phyloP scores from a whole-genome alignment of 2,888 invertebrate species.

The Lomographa bimaculata region DNA sequence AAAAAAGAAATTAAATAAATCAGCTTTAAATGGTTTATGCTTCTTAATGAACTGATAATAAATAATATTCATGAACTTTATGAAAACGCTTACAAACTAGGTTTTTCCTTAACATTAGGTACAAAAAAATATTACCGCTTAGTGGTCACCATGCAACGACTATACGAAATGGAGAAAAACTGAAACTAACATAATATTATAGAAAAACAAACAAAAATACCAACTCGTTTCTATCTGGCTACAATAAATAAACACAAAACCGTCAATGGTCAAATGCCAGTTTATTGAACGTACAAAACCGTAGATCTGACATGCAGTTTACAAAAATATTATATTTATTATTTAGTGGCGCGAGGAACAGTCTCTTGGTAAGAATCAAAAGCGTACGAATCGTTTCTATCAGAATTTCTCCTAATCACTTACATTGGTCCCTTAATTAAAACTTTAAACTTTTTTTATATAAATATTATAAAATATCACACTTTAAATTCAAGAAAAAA shows the following conservation, averaged over 20 bases:
- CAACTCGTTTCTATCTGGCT: conserved; percentile 52
- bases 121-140: conserved; percentile 80
- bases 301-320: conserved; percentile 57
- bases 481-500: conserved; percentile 80
- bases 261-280: conserved; percentile 59
- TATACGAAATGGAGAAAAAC: conserved; percentile 70
- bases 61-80: conserved; percentile 81
- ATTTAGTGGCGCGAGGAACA: conserved; percentile 61
- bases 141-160: conserved; percentile 75
- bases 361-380: conserved; percentile 68
- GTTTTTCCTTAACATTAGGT: conserved; percentile 74
- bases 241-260: conserved; percentile 72
- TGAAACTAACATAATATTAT: conserved; percentile 56
- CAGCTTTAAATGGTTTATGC: conserved; percentile 77
- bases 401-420: conserved; percentile 81
- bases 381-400: conserved; percentile 66
- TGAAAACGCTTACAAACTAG: conserved; percentile 77
- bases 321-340: conserved; percentile 58
- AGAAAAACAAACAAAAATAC: conserved; percentile 59
- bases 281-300: conserved; percentile 70
- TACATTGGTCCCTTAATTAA: conserved; percentile 83
- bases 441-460: conserved; percentile 81
- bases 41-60: conserved; percentile 82
- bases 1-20: conserved; percentile 82
- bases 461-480: conserved; percentile 84